Conservation (phyloP, 2,888 invertebrate species). For the Noctua pronuba region DNA sequence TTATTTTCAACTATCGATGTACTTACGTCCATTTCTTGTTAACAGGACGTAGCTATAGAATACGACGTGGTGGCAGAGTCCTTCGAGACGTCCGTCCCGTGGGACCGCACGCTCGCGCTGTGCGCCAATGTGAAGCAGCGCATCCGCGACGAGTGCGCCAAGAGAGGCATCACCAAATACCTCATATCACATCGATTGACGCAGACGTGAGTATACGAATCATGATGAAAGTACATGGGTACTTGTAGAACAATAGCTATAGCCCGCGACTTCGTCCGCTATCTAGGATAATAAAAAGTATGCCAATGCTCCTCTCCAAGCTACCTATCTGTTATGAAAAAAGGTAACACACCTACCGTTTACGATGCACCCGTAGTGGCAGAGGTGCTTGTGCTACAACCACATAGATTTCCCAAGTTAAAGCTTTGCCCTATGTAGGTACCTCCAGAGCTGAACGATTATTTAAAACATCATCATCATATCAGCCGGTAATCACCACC, state of each 20-base stretch:
- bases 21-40: not conserved
- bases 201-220: constrained; percentile 91
- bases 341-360: too few species aligned
- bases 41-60: constrained; percentile 96
- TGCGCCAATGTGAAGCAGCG: constrained; percentile 97
- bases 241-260: not conserved
- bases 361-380: too few species aligned
- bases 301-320: too few species aligned
- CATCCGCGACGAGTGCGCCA: constrained; percentile 92
- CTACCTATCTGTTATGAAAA: too few species aligned
- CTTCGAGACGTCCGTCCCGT: constrained; percentile 99
- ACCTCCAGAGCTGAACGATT: too few species aligned
- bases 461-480: too few species aligned
- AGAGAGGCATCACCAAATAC: constrained; percentile 90
- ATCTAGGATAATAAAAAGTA: too few species aligned
- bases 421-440: too few species aligned
- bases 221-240: not conserved
- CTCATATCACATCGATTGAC: constrained; percentile 96
- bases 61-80: constrained; percentile 98
- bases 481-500: too few species aligned
- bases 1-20: not conserved
- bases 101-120: constrained; percentile 96
- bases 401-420: too few species aligned
- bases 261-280: too few species aligned
- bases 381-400: too few species aligned